Conservation (phyloP, 2,113 vertebrate genomes). For the Takifugu bimaculatus region DNA sequence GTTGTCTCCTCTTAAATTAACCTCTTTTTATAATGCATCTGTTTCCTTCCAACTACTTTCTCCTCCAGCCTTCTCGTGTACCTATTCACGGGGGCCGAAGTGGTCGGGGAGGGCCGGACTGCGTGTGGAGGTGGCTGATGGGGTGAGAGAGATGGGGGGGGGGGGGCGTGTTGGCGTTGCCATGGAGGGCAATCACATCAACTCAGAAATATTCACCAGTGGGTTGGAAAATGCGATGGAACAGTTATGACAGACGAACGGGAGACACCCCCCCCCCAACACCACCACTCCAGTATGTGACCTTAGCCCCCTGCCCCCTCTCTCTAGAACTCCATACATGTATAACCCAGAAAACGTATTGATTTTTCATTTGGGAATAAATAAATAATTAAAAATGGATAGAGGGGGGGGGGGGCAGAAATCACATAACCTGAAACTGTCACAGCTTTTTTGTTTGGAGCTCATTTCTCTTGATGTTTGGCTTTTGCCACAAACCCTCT, state of each 20-base stretch:
- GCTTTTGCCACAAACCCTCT: conserved; percentile 86
- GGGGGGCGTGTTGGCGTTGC: conserved; percentile 71
- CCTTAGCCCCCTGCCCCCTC: conserved; percentile 46
- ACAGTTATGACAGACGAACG: conserved; percentile 91
- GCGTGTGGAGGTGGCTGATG: conserved; percentile 51
- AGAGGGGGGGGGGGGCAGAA: conserved; percentile 47
- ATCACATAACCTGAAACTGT: conserved; percentile 96
- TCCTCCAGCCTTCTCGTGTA: not conserved
- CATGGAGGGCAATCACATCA: conserved; percentile 96
- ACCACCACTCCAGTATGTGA: not conserved
- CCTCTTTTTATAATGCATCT: conserved; percentile 57
- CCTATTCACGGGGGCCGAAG: conserved; percentile 52
- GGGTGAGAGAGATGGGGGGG: conserved; percentile 31
- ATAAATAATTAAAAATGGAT: conserved; percentile 77
- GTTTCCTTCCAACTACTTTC: conserved; percentile 52
- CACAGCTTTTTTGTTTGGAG: conserved; percentile 97
- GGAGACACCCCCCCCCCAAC: conserved; percentile 76
- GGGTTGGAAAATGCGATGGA: conserved; percentile 92
- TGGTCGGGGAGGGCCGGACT: conserved; percentile 26
- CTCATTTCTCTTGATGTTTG: conserved; percentile 87
- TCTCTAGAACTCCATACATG: conserved; percentile 91
- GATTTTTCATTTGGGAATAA: conserved; percentile 97
- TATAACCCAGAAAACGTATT: conserved; percentile 98
- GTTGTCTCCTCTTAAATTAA: conserved; percentile 58
- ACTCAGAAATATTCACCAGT: conserved; percentile 99